phyloP scores from a whole-genome alignment of 2,113 vertebrate species.

The Callospermophilus lateralis region DNA sequence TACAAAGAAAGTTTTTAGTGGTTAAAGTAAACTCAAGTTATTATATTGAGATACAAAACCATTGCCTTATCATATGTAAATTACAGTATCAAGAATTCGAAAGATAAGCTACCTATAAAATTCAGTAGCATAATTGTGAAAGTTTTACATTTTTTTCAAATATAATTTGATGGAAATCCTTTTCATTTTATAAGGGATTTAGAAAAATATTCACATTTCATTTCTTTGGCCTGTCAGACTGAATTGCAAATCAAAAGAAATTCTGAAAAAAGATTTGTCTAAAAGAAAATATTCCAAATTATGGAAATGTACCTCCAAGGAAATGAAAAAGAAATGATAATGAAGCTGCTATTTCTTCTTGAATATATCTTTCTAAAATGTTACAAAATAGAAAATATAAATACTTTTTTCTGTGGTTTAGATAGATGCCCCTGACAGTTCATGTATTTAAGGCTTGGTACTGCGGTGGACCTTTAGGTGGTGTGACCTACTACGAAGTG shows the following conservation, averaged over 20 bases:
- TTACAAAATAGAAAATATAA: constrained; percentile 47
- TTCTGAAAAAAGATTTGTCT: constrained; percentile 70
- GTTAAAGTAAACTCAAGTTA: constrained; percentile 28
- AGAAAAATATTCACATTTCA: constrained; percentile 72
- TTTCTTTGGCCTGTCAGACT: constrained; percentile 71
- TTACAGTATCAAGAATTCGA: not conserved
- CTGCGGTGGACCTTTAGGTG: not conserved
- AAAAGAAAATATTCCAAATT: constrained; percentile 72
- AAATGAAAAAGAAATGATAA: constrained; percentile 68
- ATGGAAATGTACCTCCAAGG: constrained; percentile 70
- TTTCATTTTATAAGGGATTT: constrained; percentile 59
- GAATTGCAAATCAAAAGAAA: constrained; percentile 75
- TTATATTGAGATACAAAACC: not conserved
- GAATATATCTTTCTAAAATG: constrained; percentile 46
- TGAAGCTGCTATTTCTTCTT: constrained; percentile 46
- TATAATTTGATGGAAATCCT: constrained; percentile 58
- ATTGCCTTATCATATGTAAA: constrained; percentile 58
- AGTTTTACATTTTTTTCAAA: constrained; percentile 61
- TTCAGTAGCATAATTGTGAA: constrained; percentile 57
- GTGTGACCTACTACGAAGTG: rapidly evolving
- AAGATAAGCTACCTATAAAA: constrained; percentile 44
- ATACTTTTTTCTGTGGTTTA: not conserved
- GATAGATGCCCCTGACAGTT: no score
- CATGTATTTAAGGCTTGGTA: not conserved
- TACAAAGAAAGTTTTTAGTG: not conserved